Evolutionary conservation across 2,888 invertebrate species (phyloP).

Genomic region (Lepidochrysops patricia): DNA sequence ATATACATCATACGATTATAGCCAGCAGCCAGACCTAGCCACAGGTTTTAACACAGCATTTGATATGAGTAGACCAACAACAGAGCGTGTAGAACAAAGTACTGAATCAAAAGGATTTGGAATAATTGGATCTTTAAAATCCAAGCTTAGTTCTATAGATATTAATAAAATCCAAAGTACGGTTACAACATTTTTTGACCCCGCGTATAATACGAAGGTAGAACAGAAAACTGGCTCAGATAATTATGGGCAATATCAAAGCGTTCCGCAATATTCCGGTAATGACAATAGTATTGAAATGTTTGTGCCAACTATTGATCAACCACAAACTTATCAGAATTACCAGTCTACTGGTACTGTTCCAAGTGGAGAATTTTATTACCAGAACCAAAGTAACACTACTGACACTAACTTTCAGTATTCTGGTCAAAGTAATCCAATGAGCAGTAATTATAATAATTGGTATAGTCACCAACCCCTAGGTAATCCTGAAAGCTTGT

Average conservation of each 20-base stretch:
- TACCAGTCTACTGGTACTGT: neutral
- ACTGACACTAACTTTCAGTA: constrained; percentile 9
- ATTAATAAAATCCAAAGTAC: constrained; percentile 64
- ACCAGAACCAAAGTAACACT: constrained; percentile 12
- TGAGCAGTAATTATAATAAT: constrained; percentile 4
- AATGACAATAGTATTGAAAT: constrained; percentile 20
- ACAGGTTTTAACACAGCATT: constrained; percentile 44
- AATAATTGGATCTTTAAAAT: constrained; percentile 63
- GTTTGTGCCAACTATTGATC: constrained; percentile 19
- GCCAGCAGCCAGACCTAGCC: constrained; percentile 25
- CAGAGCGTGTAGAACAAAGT: constrained; percentile 38
- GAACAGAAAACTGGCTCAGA: constrained; percentile 27
- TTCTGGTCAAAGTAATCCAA: constrained; percentile 12
- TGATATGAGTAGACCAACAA: constrained; percentile 50
- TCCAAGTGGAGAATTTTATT: constrained; percentile 11
- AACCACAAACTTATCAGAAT: constrained; percentile 7
- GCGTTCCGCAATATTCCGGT: constrained; percentile 15
- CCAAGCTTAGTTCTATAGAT: constrained; percentile 57
- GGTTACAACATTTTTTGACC: constrained; percentile 67
- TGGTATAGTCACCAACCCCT: constrained; percentile 13
- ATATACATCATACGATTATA: constrained; percentile 26
- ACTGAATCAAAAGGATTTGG: constrained; percentile 51
- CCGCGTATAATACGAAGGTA: constrained; percentile 46
- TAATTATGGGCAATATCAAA: constrained; percentile 20
- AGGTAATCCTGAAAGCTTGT: neutral